phyloP scores from a whole-genome alignment of 2,797 vertebrate genomes.

The Tokudaia muenninki region DNA sequence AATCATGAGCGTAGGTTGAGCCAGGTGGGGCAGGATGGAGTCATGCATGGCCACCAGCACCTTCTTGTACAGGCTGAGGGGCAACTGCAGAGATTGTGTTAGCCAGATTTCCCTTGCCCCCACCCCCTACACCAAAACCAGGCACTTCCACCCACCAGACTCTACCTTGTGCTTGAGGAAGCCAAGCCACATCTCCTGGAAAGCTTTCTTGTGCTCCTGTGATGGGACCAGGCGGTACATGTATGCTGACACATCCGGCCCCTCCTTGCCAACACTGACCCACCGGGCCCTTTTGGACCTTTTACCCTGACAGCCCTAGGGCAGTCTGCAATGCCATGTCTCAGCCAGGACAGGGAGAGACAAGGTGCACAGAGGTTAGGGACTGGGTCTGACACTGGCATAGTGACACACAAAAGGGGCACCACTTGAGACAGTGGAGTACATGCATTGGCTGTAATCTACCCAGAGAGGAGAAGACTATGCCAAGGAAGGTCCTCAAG shows the following conservation, averaged over 20 bases:
- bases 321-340: neutral
- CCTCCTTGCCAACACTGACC: neutral
- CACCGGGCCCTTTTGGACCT: neutral
- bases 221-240: neutral
- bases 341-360: rapidly evolving
- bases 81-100: constrained; percentile 88
- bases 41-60: constrained; percentile 95
- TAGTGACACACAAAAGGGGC: rapidly evolving
- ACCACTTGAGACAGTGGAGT: no score
- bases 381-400: no score
- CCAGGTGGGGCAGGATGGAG: constrained; percentile 95
- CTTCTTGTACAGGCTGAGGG: constrained; percentile 94
- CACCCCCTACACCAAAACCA: neutral
- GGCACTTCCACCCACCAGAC: neutral
- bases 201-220: constrained; percentile 94
- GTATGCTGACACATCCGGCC: neutral
- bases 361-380: neutral
- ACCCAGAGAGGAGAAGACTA: neutral
- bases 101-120: neutral
- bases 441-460: neutral
- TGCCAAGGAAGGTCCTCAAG: neutral
- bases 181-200: constrained; percentile 95
- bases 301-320: neutral
- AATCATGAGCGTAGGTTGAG: constrained; percentile 95
- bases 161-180: constrained; percentile 96